A percentile compares a stretch with the other conserved stretches of the same genome.
Evolutionary conservation across 2,888 invertebrate species (phyloP).

Genomic region (Apodemia zela): DNA sequence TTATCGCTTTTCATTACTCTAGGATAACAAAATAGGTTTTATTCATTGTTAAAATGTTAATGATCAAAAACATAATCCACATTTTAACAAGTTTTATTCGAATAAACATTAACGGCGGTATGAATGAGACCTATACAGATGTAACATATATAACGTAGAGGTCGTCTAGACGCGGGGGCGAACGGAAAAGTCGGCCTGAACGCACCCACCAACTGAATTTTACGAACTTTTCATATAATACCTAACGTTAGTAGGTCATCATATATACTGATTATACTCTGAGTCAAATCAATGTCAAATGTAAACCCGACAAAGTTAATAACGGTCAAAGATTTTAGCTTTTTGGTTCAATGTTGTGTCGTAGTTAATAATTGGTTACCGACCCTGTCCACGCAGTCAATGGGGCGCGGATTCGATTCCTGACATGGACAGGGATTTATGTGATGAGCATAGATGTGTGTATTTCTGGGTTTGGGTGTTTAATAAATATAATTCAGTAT

Average conservation of each 20-base stretch:
- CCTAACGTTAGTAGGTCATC: slow-evolving; percentile 4
- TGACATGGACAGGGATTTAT: no score
- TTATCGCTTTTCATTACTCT: no score
- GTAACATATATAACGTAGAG: slow-evolving; percentile 22
- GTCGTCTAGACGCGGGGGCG: slow-evolving; percentile 62
- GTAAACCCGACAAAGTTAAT: not conserved
- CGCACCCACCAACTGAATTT: slow-evolving; percentile 28
- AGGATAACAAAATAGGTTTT: no score
- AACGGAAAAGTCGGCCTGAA: slow-evolving; percentile 40
- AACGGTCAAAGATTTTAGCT: not conserved
- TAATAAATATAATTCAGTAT: no score
- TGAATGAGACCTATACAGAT: slow-evolving; percentile 23
- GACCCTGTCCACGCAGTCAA: no score
- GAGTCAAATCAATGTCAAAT: slow-evolving; percentile 3
- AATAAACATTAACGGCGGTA: slow-evolving; percentile 1
- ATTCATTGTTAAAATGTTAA: no score
- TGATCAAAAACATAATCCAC: no score
- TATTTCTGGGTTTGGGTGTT: no score
- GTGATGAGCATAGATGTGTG: no score
- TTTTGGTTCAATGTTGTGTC: no score
- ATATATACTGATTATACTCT: not conserved
- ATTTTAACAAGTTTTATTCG: not conserved
- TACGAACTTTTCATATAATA: slow-evolving; percentile 8
- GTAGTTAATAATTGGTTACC: no score
- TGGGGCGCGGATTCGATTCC: no score